phyloP scores from a whole-genome alignment of 2,888 invertebrate species.

The Aleiodes leptofemur region DNA sequence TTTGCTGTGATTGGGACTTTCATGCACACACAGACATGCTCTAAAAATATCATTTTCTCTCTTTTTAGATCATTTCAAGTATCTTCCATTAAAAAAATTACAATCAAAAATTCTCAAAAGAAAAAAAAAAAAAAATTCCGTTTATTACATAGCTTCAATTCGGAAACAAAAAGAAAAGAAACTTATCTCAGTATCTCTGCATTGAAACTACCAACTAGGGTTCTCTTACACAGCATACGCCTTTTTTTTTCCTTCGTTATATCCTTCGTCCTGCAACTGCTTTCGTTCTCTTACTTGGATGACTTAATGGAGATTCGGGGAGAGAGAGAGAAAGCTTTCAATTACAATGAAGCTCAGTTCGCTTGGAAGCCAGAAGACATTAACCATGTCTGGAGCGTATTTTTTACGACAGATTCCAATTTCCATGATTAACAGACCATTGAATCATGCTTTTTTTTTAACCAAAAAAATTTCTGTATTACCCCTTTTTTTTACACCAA shows the following conservation, averaged over 20 bases:
- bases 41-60: no score
- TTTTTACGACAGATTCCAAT: conserved; percentile 43
- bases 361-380: conserved; percentile 52
- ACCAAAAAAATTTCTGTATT: not conserved
- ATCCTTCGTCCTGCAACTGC: conserved; percentile 29
- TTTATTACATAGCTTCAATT: no score
- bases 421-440: conserved; percentile 44
- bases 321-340: conserved; percentile 51
- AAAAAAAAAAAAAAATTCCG: no score
- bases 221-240: not conserved
- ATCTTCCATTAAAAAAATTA: no score
- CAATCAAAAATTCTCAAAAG: no score
- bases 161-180: no score
- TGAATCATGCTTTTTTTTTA: conserved; percentile 35
- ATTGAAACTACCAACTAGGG: no score
- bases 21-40: no score
- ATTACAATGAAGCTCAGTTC: conserved; percentile 60
- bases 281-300: conserved; percentile 30
- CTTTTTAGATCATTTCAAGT: no score
- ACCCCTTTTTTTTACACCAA: conserved; percentile 32
- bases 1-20: no score
- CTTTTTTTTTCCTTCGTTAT: conserved; percentile 16
- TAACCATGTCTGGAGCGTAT: conserved; percentile 43
- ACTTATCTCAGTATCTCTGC: no score
- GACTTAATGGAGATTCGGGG: conserved; percentile 42